A percentile compares a stretch with the other conserved stretches of the same genome.
Conservation (phyloP, 2,888 invertebrate species). For the Cheilosia vernalis region DNA sequence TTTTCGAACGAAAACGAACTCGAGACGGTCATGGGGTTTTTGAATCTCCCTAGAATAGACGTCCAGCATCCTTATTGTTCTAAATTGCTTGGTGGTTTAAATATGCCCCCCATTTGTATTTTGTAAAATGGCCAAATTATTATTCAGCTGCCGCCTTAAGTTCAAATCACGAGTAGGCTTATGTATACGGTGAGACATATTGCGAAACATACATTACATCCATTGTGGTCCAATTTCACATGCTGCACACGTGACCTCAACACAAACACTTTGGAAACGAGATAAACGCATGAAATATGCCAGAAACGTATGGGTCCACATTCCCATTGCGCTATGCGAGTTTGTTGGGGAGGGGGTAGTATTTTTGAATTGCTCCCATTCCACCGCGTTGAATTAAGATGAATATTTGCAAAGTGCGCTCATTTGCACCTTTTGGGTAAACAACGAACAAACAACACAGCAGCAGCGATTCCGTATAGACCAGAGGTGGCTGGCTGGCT, state of each 20-base stretch:
- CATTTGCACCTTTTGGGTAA: slow-evolving; percentile 70
- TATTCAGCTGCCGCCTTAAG: slow-evolving; percentile 1
- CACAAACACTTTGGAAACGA: slow-evolving; percentile 12
- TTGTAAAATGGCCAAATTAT: not conserved
- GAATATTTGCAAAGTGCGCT: slow-evolving; percentile 77
- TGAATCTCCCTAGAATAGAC: too few species aligned
- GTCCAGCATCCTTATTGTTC: too few species aligned
- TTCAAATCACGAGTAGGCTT: slow-evolving; percentile 5
- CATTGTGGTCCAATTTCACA: slow-evolving; percentile 14
- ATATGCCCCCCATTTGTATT: not conserved
- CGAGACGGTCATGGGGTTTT: too few species aligned
- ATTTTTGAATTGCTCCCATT: slow-evolving; percentile 20
- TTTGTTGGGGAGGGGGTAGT: too few species aligned
- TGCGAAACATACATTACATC: not conserved
- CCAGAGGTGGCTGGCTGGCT: not conserved
- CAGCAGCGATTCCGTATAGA: not conserved
- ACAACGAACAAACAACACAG: slow-evolving; percentile 29
- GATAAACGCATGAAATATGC: slow-evolving; percentile 34
- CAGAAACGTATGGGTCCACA: slow-evolving; percentile 26
- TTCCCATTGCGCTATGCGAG: not conserved
- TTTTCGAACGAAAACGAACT: too few species aligned
- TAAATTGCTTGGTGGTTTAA: too few species aligned
- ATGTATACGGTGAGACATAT: not conserved
- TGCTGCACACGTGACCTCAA: not conserved
- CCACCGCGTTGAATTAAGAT: slow-evolving; percentile 35